Evolutionary conservation across 2,888 invertebrate genomes (phyloP).

Genomic region (Xanthia togata): DNA sequence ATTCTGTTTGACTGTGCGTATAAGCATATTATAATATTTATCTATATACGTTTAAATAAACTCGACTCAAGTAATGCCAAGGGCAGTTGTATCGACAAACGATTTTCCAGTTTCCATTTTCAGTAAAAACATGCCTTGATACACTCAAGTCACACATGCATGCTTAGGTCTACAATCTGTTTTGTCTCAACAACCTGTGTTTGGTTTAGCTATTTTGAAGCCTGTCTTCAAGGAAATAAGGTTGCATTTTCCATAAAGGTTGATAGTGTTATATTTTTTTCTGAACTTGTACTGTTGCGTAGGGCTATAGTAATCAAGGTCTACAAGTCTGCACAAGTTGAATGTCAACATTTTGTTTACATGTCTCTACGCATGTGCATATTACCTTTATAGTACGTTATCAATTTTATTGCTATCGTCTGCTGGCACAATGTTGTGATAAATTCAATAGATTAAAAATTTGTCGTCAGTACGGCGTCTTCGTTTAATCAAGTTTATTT

Average conservation of each 20-base stretch:
- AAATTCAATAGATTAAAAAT: constrained; percentile 44
- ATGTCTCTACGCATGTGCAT: constrained; percentile 72
- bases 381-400: constrained; percentile 48
- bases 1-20: constrained; percentile 16
- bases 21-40: constrained; percentile 50
- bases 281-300: constrained; percentile 62
- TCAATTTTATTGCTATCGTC: constrained; percentile 57
- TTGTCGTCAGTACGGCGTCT: constrained; percentile 22
- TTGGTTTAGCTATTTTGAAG: constrained; percentile 47
- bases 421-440: constrained; percentile 41
- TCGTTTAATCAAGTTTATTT: constrained; percentile 50
- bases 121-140: constrained; percentile 86
- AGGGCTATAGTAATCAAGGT: constrained; percentile 85
- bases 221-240: constrained; percentile 51
- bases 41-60: constrained; percentile 58
- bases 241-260: constrained; percentile 61
- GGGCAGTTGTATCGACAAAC: constrained; percentile 77
- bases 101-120: constrained; percentile 90
- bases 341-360: constrained; percentile 88
- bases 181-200: constrained; percentile 55
- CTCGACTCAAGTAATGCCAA: constrained; percentile 83
- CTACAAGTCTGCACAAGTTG: constrained; percentile 84
- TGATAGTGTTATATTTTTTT: constrained; percentile 66
- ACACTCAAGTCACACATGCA: constrained; percentile 74
- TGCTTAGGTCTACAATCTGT: constrained; percentile 36